Evolutionary conservation across 1,140 invertebrate genomes (phyloP).

Genomic region (Mizuhopecten yessoensis): DNA sequence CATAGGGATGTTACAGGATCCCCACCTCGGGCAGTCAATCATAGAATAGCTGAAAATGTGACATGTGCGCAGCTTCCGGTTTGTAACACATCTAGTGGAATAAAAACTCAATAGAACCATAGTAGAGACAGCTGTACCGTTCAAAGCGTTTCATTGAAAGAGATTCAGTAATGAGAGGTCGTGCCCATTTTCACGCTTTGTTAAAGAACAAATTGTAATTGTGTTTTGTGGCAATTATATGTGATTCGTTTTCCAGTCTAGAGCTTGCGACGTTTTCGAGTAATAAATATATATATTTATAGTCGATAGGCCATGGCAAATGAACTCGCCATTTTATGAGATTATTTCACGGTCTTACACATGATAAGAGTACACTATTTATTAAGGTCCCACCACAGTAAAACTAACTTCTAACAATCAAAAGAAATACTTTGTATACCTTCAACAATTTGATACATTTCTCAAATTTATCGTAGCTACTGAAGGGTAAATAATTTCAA

Average conservation of each 20-base stretch:
- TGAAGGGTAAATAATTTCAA: no score
- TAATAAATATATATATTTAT: no score
- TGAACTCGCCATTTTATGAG: no score
- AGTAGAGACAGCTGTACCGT: conserved; percentile 8
- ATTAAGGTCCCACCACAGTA: no score
- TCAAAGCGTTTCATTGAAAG: not conserved
- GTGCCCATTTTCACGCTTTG: conserved; percentile 25
- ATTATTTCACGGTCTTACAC: no score
- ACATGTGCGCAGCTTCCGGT: conserved; percentile 36
- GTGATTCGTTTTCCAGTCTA: not conserved
- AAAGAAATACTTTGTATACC: no score
- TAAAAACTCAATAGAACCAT: conserved; percentile 27
- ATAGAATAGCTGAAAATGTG: not conserved
- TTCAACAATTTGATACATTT: no score
- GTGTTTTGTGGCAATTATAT: not conserved
- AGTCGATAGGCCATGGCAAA: no score
- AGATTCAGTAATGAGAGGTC: conserved; percentile 38
- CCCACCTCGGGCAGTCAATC: not conserved
- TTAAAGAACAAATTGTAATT: not conserved
- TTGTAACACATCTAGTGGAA: not conserved
- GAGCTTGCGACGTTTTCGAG: not conserved
- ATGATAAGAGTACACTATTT: no score
- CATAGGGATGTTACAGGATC: not conserved
- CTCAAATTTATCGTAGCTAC: no score
- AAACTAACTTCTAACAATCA: no score